Percentiles rank a stretch among this genome's conserved stretches.
Conservation (phyloP, 2,888 invertebrate genomes). For the Argyra leucocephala region DNA sequence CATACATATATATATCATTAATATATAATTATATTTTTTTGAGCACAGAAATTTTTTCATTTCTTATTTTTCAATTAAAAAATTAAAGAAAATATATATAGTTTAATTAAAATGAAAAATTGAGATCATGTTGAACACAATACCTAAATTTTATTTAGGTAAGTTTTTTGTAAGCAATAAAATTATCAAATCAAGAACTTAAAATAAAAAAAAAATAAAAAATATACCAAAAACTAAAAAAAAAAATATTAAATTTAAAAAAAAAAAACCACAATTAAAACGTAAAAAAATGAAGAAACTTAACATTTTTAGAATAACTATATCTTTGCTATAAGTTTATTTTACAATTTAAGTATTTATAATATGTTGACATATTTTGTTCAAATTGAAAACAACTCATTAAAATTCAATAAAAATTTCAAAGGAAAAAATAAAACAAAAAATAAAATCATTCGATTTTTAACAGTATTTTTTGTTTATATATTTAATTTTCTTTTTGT, state of each 20-base stretch:
- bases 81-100: not conserved
- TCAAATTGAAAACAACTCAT: slow-evolving; percentile 2
- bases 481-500: not conserved
- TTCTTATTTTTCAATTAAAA: not conserved
- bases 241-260: not conserved
- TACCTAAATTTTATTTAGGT: not conserved
- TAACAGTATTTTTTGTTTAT: not conserved
- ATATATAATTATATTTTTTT: not conserved
- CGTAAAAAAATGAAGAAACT: not conserved
- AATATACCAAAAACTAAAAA: not conserved
- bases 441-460: not conserved
- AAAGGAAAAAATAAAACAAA: too few species aligned
- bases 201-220: too few species aligned
- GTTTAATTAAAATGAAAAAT: not conserved
- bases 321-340: slow-evolving; percentile 6
- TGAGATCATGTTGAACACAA: not conserved
- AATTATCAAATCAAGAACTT: not conserved
- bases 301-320: slow-evolving; percentile 6
- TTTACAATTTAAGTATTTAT: slow-evolving; percentile 4
- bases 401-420: slow-evolving; percentile 1
- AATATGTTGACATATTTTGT: slow-evolving; percentile 6
- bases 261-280: not conserved
- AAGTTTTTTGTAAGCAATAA: slow-evolving; percentile 3
- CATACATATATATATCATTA: not conserved
- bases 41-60: not conserved